phyloP scores from a whole-genome alignment of 2,888 invertebrate species.

The Harpalus rubripes region DNA sequence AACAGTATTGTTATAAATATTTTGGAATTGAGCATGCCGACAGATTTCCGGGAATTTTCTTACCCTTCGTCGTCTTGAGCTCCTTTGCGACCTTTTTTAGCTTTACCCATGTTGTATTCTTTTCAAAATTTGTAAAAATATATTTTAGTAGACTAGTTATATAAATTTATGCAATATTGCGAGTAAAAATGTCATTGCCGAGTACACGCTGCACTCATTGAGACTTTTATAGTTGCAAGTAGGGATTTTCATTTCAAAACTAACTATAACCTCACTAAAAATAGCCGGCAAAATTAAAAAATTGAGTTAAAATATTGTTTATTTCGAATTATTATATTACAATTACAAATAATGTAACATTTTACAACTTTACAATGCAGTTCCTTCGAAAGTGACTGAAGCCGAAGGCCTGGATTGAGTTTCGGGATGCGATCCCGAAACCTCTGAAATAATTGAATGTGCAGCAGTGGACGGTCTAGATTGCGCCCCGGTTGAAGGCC shows the following conservation, averaged over 20 bases:
- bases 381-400: background rate
- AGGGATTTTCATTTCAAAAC: constrained; percentile 45
- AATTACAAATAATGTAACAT: background rate
- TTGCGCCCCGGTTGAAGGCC: background rate
- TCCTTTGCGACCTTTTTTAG: constrained; percentile 90
- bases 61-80: constrained; percentile 87
- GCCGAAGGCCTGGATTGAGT: background rate
- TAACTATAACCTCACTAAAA: constrained; percentile 11
- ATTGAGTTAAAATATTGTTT: background rate
- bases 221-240: constrained; percentile 58
- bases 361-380: background rate
- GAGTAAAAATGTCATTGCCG: constrained; percentile 64
- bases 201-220: constrained; percentile 63
- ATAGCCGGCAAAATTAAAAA: constrained; percentile 19
- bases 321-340: background rate
- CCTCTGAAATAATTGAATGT: background rate
- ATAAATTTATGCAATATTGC: constrained; percentile 68
- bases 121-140: constrained; percentile 63
- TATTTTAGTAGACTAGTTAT: constrained; percentile 64
- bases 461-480: constrained; percentile 14
- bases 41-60: constrained; percentile 76
- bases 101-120: constrained; percentile 84
- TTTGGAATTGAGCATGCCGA: constrained; percentile 67
- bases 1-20: constrained; percentile 61
- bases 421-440: constrained; percentile 18